phyloP scores from a whole-genome alignment of 2,113 vertebrate species.

The Ancistrus triradiatus region DNA sequence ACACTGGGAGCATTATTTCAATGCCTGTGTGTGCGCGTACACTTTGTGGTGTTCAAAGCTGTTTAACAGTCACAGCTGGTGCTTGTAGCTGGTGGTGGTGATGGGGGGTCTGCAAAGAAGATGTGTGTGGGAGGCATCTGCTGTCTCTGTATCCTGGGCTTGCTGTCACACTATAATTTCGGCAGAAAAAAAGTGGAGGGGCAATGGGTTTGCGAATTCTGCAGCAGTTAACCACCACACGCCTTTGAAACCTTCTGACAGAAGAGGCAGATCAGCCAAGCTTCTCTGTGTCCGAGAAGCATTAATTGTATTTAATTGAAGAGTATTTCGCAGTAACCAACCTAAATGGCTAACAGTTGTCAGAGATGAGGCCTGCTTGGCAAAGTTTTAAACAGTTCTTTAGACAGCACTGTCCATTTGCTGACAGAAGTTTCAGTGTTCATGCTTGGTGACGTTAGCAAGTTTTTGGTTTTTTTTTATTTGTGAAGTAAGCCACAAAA shows the following conservation, averaged over 20 bases:
- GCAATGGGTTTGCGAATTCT: constrained; percentile 4
- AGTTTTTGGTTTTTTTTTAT: no score
- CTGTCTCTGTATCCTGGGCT: constrained; percentile 10
- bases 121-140: constrained; percentile 35
- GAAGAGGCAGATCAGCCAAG: neutral
- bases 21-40: neutral
- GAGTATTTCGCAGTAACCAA: constrained; percentile 31
- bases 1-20: neutral
- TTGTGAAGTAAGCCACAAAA: no score
- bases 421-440: no score
- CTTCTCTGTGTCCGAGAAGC: neutral
- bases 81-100: constrained; percentile 7
- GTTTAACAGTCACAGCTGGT: constrained; percentile 7
- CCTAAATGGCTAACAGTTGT: constrained; percentile 37
- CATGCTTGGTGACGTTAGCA: no score
- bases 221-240: constrained; percentile 5
- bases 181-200: constrained; percentile 25
- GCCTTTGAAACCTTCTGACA: constrained; percentile 15
- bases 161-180: constrained; percentile 40
- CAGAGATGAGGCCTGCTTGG: constrained; percentile 6
- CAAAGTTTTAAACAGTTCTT: constrained; percentile 1
- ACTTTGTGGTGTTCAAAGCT: constrained; percentile 18
- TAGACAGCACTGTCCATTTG: no score
- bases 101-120: constrained; percentile 7
- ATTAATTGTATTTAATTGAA: constrained; percentile 41